Conservation (phyloP, 2,797 vertebrate species). For the Epinephelus malabaricus region DNA sequence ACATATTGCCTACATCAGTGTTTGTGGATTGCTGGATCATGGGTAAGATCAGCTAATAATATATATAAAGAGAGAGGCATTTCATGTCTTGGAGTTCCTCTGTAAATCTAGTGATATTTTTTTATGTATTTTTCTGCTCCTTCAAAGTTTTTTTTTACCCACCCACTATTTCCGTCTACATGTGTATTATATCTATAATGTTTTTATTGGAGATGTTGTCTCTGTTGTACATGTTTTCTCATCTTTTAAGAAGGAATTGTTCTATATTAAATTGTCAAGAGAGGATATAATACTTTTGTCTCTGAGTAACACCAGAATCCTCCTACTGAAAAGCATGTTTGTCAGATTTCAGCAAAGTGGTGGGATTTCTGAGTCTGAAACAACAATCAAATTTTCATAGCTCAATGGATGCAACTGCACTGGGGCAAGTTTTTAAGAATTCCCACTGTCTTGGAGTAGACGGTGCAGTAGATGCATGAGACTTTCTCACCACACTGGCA, state of each 20-base stretch:
- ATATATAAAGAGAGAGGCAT: neutral
- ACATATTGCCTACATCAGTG: neutral
- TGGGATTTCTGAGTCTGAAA: neutral
- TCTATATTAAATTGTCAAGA: neutral
- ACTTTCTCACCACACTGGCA: conserved; percentile 7
- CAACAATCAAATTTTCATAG: neutral
- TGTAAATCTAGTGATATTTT: neutral
- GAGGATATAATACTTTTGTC: neutral
- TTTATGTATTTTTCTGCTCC: neutral
- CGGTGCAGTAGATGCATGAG: conserved; percentile 6
- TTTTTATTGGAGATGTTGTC: neutral
- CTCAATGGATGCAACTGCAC: neutral
- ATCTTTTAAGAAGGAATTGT: neutral
- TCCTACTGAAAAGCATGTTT: neutral
- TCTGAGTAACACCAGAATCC: neutral
- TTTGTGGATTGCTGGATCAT: neutral
- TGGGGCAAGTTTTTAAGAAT: neutral
- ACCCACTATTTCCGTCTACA: neutral
- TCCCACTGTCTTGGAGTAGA: conserved; percentile 5
- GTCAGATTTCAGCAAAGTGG: neutral
- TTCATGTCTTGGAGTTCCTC: neutral
- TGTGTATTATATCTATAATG: neutral
- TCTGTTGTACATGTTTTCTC: neutral
- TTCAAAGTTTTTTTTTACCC: neutral
- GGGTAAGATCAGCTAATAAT: too few species aligned